phyloP scores from a whole-genome alignment of 2,888 invertebrate genomes.

The Thymelicus lineola region DNA sequence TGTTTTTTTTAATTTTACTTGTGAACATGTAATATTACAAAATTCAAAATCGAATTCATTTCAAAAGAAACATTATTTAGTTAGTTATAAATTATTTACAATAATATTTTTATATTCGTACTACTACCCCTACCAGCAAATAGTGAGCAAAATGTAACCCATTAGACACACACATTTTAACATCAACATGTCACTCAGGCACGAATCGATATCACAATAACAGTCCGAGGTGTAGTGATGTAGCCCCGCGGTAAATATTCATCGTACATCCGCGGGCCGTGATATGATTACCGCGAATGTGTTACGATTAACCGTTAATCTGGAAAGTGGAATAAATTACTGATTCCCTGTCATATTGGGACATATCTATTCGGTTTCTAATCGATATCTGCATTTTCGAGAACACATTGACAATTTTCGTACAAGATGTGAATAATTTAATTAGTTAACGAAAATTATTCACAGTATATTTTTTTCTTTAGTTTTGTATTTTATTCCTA shows the following conservation, averaged over 20 bases:
- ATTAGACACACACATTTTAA: not conserved
- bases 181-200: not conserved
- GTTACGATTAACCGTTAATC: slow-evolving; percentile 33
- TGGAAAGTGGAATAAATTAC: slow-evolving; percentile 30
- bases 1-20: too few species aligned
- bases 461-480: too few species aligned
- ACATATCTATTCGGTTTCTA: not conserved
- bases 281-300: slow-evolving; percentile 33
- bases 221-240: slow-evolving; percentile 10
- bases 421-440: too few species aligned
- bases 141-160: not conserved
- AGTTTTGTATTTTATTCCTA: too few species aligned
- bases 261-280: slow-evolving; percentile 9
- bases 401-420: not conserved
- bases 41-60: too few species aligned
- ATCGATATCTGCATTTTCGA: not conserved
- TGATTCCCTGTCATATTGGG: slow-evolving; percentile 5
- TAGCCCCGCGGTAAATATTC: slow-evolving; percentile 20
- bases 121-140: too few species aligned
- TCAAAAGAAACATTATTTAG: too few species aligned
- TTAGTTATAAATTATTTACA: too few species aligned
- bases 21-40: too few species aligned
- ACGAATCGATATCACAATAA: slow-evolving; percentile 19
- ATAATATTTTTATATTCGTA: too few species aligned
- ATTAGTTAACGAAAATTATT: too few species aligned